Conservation (phyloP, 2,888 invertebrate species). For the Papilio gigon region DNA sequence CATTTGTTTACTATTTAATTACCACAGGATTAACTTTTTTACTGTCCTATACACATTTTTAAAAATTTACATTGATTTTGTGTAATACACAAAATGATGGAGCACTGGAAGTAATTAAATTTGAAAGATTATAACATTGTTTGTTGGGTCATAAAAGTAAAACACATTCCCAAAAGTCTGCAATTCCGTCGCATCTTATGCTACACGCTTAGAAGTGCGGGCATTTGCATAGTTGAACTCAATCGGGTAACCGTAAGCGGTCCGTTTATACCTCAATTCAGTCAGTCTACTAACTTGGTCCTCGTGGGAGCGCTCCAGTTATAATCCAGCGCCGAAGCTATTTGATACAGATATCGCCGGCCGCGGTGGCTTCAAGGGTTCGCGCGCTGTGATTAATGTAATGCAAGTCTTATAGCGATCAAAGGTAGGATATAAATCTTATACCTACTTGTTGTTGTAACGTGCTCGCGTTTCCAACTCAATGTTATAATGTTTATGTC, state of each 20-base stretch:
- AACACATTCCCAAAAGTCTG: too few species aligned
- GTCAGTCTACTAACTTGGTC: slow-evolving; percentile 25
- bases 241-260: slow-evolving; percentile 2
- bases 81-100: not conserved
- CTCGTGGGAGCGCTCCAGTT: slow-evolving; percentile 20
- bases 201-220: too few species aligned
- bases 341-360: slow-evolving; percentile 20
- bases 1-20: not conserved
- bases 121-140: too few species aligned
- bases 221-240: slow-evolving; percentile 3
- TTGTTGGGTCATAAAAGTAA: too few species aligned
- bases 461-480: not conserved
- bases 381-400: slow-evolving; percentile 1
- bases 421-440: not conserved
- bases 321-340: not conserved
- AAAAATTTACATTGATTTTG: not conserved
- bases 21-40: too few species aligned
- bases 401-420: not conserved
- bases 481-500: not conserved
- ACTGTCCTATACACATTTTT: too few species aligned
- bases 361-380: slow-evolving; percentile 10
- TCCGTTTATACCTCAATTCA: slow-evolving; percentile 17
- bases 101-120: too few species aligned
- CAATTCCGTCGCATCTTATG: too few species aligned
- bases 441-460: not conserved